These are phyloP conservation scores for Melanostigma gelatinosum DNA, from an alignment of 2,113 vertebrate genomes.

Conservation along the genomic window DNA sequence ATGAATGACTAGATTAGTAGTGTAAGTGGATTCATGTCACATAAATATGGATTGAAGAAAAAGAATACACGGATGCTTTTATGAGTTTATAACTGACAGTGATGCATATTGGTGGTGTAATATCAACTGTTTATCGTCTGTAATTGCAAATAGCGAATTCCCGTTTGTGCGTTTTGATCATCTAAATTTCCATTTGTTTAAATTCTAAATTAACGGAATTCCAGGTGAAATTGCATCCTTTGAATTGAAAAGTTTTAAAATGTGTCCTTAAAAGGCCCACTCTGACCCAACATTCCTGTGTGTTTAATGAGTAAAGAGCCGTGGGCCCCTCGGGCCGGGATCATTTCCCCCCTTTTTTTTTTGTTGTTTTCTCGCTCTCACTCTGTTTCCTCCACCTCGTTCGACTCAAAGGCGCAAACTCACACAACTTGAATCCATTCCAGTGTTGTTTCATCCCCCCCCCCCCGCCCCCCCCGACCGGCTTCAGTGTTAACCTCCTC, in stretches of 20 bases:
- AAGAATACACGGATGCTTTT: neutral
- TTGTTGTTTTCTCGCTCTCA: constrained; percentile 25
- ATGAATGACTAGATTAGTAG: neutral
- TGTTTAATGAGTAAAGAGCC: constrained; percentile 63
- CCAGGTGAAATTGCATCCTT: neutral
- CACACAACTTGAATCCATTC: constrained; percentile 16
- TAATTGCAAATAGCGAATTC: neutral
- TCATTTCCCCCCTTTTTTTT: constrained; percentile 7
- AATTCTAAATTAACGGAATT: neutral
- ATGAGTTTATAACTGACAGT: neutral
- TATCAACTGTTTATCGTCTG: neutral
- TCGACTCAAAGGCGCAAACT: neutral
- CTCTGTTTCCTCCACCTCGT: neutral
- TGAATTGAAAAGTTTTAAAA: neutral
- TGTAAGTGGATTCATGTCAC: neutral
- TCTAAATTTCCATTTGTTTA: no score
- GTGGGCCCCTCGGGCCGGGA: constrained; percentile 14
- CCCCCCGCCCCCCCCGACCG: constrained; percentile 17
- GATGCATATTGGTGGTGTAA: neutral
- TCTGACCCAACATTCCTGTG: constrained; percentile 29
- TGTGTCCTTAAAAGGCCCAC: neutral
- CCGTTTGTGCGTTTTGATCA: neutral
- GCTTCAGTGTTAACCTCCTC: neutral
- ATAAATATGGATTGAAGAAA: neutral
- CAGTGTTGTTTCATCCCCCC: constrained; percentile 22